These are phyloP conservation scores for Coracias cyanogaster DNA, from an alignment of 2,797 vertebrate genomes.

Conservation along the genomic window DNA sequence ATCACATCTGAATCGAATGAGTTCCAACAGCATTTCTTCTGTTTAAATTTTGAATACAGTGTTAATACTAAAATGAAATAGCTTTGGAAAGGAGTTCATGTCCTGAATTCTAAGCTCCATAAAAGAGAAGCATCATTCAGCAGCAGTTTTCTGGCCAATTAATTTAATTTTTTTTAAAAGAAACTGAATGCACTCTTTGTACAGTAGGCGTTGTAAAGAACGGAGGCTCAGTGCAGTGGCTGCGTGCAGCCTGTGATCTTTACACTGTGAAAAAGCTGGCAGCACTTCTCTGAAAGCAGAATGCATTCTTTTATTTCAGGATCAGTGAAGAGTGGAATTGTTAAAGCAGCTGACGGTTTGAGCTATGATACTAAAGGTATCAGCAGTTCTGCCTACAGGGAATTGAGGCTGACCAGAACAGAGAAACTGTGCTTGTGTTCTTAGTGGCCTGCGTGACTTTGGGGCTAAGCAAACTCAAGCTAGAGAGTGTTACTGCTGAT, in stretches of 20 bases:
- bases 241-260: not conserved
- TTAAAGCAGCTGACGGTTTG: not conserved
- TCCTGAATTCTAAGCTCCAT: not conserved
- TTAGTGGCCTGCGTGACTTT: not conserved
- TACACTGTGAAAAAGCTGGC: not conserved
- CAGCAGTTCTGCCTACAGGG: not conserved
- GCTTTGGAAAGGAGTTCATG: not conserved
- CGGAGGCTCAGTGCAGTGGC: not conserved
- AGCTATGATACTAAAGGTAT: not conserved
- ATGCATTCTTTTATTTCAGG: not conserved
- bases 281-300: not conserved
- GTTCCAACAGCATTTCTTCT: not conserved
- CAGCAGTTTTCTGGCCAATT: not conserved
- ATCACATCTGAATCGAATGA: slow-evolving; percentile 2
- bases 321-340: not conserved
- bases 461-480: not conserved
- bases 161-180: not conserved
- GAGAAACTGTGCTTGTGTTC: not conserved
- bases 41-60: slow-evolving; percentile 16
- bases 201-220: not conserved
- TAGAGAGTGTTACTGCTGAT: not conserved
- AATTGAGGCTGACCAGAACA: not conserved
- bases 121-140: not conserved
- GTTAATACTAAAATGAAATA: not conserved
- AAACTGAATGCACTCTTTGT: slow-evolving; percentile 17